Evolutionary conservation across 2,113 vertebrate species (phyloP).

Genomic region (Climacteris rufus): DNA sequence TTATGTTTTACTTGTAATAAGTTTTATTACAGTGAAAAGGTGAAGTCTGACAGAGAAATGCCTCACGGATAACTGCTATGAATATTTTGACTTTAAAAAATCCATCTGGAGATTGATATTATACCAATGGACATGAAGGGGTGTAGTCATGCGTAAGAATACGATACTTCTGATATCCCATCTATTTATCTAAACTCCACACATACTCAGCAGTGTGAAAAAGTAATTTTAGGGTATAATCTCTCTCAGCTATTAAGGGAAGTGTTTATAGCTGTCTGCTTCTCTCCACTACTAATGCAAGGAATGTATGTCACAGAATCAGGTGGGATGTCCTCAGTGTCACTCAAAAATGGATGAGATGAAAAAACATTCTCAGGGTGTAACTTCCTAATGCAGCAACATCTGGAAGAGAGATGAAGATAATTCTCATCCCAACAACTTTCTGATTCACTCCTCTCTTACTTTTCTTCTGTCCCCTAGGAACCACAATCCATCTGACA

Average conservation of each 20-base stretch:
- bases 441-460: neutral
- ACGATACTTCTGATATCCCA: neutral
- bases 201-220: neutral
- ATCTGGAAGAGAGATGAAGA: neutral
- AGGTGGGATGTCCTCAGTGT: neutral
- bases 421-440: neutral
- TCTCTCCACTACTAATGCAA: neutral
- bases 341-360: neutral
- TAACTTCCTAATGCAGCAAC: neutral
- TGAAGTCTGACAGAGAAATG: neutral
- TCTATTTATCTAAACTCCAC: neutral
- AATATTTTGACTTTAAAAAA: neutral
- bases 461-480: neutral
- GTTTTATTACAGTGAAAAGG: neutral
- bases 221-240: neutral
- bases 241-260: neutral
- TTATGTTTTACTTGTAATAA: neutral
- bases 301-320: neutral
- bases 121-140: neutral
- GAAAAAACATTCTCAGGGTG: neutral
- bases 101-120: neutral
- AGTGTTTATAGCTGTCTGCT: neutral
- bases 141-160: neutral
- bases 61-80: neutral
- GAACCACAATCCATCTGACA: neutral